phyloP scores from a whole-genome alignment of 2,888 invertebrate species.

The Ormyrus rosae region DNA sequence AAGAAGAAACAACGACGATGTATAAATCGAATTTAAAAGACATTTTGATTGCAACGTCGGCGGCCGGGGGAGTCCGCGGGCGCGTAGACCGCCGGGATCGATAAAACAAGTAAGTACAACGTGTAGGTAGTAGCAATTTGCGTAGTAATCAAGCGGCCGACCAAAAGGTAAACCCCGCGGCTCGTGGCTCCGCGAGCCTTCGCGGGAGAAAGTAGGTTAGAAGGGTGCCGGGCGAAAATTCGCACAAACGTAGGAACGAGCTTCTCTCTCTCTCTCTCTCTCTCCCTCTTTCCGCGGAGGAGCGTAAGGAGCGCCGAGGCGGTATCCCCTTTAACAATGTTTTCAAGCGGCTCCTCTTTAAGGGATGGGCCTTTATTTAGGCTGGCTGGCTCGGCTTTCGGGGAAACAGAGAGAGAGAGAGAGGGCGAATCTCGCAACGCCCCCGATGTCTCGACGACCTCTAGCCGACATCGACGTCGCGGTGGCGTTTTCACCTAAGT shows the following conservation, averaged over 20 bases:
- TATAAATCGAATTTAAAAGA: too few relatives aligned
- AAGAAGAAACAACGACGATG: too few relatives aligned
- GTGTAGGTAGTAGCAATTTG: too few relatives aligned
- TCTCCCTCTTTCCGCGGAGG: background rate
- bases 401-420: background rate
- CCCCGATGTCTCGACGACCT: constrained; percentile 43
- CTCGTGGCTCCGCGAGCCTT: background rate
- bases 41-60: too few relatives aligned
- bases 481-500: constrained; percentile 29
- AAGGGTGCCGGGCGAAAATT: constrained; percentile 9
- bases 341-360: constrained; percentile 73
- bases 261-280: too few relatives aligned
- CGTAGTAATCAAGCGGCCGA: too few relatives aligned
- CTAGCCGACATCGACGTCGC: constrained; percentile 42
- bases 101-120: too few relatives aligned
- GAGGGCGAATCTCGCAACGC: constrained; percentile 26
- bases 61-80: too few relatives aligned
- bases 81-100: too few relatives aligned
- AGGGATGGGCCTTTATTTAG: constrained; percentile 72
- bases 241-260: background rate
- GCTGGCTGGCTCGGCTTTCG: constrained; percentile 60
- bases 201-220: constrained; percentile 21
- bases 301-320: background rate
- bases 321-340: constrained; percentile 73
- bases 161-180: too few relatives aligned